Conservation (phyloP, 92 coral and sea anemone species). For the Palythoa heliodiscus region DNA sequence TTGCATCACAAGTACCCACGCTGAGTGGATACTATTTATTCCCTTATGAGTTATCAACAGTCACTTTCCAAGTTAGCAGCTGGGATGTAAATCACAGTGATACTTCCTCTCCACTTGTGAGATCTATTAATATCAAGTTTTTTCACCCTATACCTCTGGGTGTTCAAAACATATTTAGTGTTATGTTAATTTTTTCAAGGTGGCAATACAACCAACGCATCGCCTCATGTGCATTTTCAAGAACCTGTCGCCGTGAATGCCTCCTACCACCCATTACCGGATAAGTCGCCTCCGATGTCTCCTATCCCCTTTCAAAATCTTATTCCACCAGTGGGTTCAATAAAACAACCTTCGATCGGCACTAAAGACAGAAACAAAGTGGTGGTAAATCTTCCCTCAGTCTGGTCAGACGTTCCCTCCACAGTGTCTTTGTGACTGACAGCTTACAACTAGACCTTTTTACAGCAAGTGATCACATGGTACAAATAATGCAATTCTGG, state of each 20-base stretch:
- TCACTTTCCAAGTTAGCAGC: no score
- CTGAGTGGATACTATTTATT: no score
- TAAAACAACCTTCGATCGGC: slow-evolving; percentile 4
- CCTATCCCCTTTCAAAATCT: slow-evolving; percentile 75
- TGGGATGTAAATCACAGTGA: background rate
- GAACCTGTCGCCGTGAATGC: slow-evolving; percentile 55
- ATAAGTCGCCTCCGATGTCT: slow-evolving; percentile 74
- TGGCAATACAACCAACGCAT: slow-evolving; percentile 41
- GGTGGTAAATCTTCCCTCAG: slow-evolving; percentile 77
- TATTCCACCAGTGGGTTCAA: slow-evolving; percentile 13
- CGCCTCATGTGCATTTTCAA: slow-evolving; percentile 78
- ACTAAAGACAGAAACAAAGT: slow-evolving; percentile 55
- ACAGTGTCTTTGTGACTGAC: slow-evolving; percentile 54
- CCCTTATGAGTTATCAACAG: no score
- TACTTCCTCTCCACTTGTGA: background rate
- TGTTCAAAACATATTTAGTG: background rate
- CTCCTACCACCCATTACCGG: slow-evolving; percentile 25
- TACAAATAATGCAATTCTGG: no score
- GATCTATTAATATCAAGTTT: background rate
- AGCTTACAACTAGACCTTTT: background rate
- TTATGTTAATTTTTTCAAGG: slow-evolving; percentile 17
- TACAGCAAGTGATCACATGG: no score
- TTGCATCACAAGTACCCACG: no score
- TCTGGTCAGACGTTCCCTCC: slow-evolving; percentile 85
- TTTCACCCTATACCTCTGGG: background rate